Evolutionary conservation across 2,113 vertebrate species (phyloP).

Genomic region (Gila orcuttii): DNA sequence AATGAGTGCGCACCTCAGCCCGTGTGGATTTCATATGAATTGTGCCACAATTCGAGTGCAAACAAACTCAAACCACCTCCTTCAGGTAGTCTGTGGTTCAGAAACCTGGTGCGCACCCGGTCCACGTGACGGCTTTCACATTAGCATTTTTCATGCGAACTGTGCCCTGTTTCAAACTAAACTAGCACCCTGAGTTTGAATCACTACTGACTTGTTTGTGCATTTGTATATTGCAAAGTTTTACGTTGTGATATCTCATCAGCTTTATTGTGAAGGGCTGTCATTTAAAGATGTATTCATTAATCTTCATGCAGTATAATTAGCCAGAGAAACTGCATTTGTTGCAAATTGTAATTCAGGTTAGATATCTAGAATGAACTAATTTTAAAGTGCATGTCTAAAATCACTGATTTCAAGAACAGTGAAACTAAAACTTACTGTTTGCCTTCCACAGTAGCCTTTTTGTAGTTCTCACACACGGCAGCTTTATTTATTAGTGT

Average conservation of each 20-base stretch:
- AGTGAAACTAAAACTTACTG: background rate
- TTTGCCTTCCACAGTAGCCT: background rate
- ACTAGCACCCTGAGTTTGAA: too few relatives aligned
- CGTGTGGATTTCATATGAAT: too few relatives aligned
- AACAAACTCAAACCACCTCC: too few relatives aligned
- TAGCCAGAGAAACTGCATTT: background rate
- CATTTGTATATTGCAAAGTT: background rate
- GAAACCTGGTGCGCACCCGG: too few relatives aligned
- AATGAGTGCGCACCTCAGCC: too few relatives aligned
- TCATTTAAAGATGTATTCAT: background rate
- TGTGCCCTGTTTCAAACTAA: too few relatives aligned
- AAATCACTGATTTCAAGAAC: background rate
- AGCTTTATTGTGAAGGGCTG: background rate
- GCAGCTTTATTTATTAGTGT: too few relatives aligned
- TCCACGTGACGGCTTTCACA: too few relatives aligned
- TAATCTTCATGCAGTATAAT: background rate
- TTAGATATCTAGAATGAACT: background rate
- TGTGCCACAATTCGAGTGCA: too few relatives aligned
- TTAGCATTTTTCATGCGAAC: too few relatives aligned
- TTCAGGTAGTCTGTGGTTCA: too few relatives aligned
- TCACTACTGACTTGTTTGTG: background rate
- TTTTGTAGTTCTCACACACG: background rate
- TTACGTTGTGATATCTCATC: background rate
- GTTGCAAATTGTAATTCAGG: background rate
- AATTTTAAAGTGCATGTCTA: background rate